Base-by-base conservation (phyloP, 2,113 vertebrate genomes). In the Thermophis baileyi region DNA sequence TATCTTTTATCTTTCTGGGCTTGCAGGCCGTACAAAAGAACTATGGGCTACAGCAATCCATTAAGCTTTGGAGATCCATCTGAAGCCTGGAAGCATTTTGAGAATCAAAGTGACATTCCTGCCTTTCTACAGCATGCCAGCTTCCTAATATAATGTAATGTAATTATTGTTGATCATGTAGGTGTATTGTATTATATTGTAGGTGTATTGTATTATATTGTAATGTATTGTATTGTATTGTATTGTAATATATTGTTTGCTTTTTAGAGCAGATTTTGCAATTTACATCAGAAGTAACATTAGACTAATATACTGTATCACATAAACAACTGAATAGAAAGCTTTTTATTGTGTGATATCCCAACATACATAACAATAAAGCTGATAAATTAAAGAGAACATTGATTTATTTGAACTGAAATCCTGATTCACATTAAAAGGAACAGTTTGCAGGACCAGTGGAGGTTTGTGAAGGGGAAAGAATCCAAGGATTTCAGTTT, bases 371-470 rank as follows among this genome's bases (percentile, higher is more conserved):
- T n/a, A 50, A 53, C 81, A 55, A 90, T 90, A 54, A 16, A 94
- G 51, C 0, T 91, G 10, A 94, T 94, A 88, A 94, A 96, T 49
- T 85, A 96, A 95, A 94, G 53, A 91, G 93, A 92, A 89, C 9
- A 81, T 22, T 44, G 91, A 57, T 57, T 94, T 92, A 91, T 94
- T 95, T 94, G 85, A 96, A 87, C 91, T 87, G 92, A 96, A 94
- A 57, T 92, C 25, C 92, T 92, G 44, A 44, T 90, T 94, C 93
- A 85, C 54, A 93, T 91, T 93, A 92, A 92, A 92, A 95, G 46
- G 25, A 96, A 85, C 93, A 95, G 87, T 35, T 30, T 0, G 22
- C 22, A 40, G 50, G 60, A 22, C 18, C 18, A 1, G 69, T 81
- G 16, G 3, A 81, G 69, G 18, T 40, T 81, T 81, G 6, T 81